These are phyloP conservation scores for Dipodomys spectabilis DNA, from an alignment of 2,113 vertebrate species.

Conservation along the genomic window DNA sequence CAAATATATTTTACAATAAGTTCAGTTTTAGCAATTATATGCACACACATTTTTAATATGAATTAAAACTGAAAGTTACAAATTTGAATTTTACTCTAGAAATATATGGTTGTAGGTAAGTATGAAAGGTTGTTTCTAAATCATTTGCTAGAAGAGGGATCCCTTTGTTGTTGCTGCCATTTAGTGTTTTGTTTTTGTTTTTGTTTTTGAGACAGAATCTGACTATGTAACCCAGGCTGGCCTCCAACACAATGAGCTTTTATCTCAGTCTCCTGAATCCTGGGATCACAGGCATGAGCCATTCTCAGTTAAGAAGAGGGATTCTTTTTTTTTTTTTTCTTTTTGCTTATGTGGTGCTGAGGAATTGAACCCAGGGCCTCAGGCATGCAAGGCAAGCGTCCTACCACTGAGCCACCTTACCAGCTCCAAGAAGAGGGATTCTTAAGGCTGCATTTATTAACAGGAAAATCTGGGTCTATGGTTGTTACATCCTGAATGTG, in stretches of 20 bases:
- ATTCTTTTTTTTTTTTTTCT: too few relatives aligned
- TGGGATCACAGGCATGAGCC: too few relatives aligned
- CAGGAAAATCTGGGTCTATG: neutral
- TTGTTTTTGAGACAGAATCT: too few relatives aligned
- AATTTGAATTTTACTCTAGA: neutral
- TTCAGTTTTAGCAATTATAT: neutral
- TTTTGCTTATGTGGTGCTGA: too few relatives aligned
- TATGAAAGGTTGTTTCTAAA: neutral
- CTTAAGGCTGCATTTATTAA: constrained; percentile 32
- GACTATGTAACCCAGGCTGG: too few relatives aligned
- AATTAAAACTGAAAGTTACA: constrained; percentile 12
- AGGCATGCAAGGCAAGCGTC: too few relatives aligned
- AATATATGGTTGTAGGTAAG: neutral
- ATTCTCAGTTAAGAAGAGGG: neutral
- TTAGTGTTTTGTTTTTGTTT: too few relatives aligned
- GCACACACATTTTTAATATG: too few relatives aligned
- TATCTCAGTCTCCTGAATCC: too few relatives aligned
- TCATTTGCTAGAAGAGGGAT: neutral
- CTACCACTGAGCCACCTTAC: too few relatives aligned
- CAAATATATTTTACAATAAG: neutral
- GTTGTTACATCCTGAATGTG: neutral
- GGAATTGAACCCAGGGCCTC: too few relatives aligned
- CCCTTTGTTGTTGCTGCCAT: neutral
- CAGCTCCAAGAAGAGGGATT: constrained; percentile 19
- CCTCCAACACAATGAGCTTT: too few relatives aligned